Conservation (phyloP, 1,140 invertebrate species). For the Augochlora pura region DNA sequence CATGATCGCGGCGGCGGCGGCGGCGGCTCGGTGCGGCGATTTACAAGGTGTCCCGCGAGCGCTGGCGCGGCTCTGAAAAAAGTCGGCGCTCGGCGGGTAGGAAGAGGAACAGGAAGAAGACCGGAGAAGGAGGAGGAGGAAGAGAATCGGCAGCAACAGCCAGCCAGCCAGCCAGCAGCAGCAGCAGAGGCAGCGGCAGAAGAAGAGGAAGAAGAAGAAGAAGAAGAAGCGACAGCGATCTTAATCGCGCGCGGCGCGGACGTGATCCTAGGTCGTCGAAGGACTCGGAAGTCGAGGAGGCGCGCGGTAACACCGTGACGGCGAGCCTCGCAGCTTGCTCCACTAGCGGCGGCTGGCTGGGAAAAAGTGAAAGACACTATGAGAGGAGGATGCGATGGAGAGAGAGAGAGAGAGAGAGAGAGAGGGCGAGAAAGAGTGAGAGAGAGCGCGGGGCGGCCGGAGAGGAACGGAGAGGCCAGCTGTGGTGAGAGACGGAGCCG, state of each 20-base stretch:
- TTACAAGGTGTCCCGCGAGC: conserved; percentile 2
- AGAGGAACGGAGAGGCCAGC: neutral
- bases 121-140: too few species aligned
- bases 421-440: neutral
- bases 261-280: conserved; percentile 60
- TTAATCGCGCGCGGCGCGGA: conserved; percentile 48
- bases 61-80: neutral
- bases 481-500: neutral
- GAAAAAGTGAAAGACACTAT: conserved; percentile 62
- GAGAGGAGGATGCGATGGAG: conserved; percentile 55
- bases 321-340: conserved; percentile 42
- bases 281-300: conserved; percentile 51
- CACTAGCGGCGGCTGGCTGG: conserved; percentile 45
- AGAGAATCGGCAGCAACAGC: too few species aligned
- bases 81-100: neutral
- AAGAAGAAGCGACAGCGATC: conserved; percentile 41
- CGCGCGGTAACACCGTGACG: conserved; percentile 24
- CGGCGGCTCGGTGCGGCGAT: neutral
- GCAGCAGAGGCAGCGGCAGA: neutral
- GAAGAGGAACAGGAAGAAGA: neutral
- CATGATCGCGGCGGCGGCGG: neutral
- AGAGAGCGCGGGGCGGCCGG: neutral
- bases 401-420: conserved; percentile 17
- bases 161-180: too few species aligned
- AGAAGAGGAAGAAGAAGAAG: neutral